A percentile compares a stretch with the other conserved stretches of the same genome.
These are phyloP conservation scores for Solenodon paradoxus DNA, from an alignment of 2,113 vertebrate genomes.

Conservation along the genomic window DNA sequence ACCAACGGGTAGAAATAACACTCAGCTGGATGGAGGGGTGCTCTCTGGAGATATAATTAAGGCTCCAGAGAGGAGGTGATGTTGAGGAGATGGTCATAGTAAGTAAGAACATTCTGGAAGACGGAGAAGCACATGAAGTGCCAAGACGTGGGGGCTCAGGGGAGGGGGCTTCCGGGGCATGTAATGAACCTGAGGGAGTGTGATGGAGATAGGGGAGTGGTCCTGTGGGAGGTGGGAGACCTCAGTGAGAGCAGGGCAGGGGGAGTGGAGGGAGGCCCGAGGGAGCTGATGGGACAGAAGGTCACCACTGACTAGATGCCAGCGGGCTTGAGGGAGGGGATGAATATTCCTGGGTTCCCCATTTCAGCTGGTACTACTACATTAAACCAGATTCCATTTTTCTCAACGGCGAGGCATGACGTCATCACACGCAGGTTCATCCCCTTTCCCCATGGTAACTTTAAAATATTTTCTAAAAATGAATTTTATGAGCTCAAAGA, in stretches of 20 bases:
- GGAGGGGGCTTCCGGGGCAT: too few species aligned
- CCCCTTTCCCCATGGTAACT: not conserved
- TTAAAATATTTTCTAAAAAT: not conserved
- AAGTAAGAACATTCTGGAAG: not conserved
- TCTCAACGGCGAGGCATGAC: not conserved
- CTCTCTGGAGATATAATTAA: not conserved
- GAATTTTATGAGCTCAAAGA: not conserved
- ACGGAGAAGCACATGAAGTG: not conserved
- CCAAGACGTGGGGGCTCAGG: not conserved
- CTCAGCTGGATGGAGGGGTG: not conserved
- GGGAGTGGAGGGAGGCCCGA: not conserved
- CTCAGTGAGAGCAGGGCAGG: not conserved
- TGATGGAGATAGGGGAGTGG: not conserved
- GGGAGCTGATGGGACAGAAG: not conserved
- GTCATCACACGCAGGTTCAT: not conserved
- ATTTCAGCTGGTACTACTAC: not conserved
- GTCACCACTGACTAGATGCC: not conserved
- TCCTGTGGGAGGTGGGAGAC: not conserved
- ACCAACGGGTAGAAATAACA: not conserved
- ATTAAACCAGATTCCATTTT: not conserved
- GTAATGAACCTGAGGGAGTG: not conserved
- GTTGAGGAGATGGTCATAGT: not conserved
- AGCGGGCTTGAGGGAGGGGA: accelerated
- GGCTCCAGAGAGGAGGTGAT: not conserved
- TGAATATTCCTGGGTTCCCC: accelerated